Percentiles rank a stretch among this genome's conserved stretches.
Evolutionary conservation across 2,888 invertebrate genomes (phyloP).

Genomic region (Mimachlamys varia): DNA sequence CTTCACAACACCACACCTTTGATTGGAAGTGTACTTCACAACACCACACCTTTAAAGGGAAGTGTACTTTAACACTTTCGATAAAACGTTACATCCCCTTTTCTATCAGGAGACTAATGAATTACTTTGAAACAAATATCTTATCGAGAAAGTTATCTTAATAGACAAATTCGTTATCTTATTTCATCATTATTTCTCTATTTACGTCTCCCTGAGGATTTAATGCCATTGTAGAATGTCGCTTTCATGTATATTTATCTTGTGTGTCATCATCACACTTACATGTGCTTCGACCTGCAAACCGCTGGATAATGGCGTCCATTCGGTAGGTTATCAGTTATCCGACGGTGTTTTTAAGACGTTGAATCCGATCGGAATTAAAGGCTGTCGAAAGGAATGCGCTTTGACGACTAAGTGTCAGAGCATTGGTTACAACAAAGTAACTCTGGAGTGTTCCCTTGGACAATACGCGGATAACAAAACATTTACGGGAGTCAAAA

Average conservation of each 20-base stretch:
- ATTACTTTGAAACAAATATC: no score
- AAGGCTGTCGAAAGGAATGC: background rate
- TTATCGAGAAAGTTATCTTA: no score
- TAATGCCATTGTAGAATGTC: no score
- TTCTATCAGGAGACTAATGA: no score
- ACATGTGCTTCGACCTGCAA: background rate
- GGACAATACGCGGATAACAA: background rate
- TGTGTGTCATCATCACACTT: background rate
- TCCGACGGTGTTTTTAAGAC: background rate
- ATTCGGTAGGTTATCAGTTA: background rate
- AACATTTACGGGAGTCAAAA: background rate
- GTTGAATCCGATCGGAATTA: background rate
- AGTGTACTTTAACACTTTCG: no score
- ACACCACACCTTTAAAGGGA: no score
- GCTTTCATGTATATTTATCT: background rate
- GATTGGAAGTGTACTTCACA: no score
- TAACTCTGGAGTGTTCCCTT: background rate
- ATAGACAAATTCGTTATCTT: no score
- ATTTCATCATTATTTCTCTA: no score
- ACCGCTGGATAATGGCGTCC: background rate
- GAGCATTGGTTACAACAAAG: background rate
- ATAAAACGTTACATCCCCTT: no score
- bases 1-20: no score
- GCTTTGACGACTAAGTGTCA: background rate
- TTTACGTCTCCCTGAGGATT: no score